phyloP scores from a whole-genome alignment of 2,888 invertebrate species.

The Brachynemurus nebulosus region DNA sequence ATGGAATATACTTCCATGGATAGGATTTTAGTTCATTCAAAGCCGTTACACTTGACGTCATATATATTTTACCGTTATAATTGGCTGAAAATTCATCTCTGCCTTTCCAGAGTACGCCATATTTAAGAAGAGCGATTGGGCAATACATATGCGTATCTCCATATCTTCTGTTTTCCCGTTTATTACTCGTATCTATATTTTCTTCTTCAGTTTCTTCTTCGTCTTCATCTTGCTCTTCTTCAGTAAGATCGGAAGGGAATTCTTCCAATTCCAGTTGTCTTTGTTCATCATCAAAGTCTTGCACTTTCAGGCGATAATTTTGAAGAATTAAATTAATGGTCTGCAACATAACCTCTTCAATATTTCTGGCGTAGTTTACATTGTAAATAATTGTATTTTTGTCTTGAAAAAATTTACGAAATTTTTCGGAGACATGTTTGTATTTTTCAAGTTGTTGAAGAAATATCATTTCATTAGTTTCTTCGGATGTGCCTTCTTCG shows the following conservation, averaged over 20 bases:
- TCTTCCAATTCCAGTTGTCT: constrained; percentile 28
- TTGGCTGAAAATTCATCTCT: constrained; percentile 37
- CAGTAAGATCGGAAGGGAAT: too few relatives aligned
- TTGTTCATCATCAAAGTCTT: constrained; percentile 33
- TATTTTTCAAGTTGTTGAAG: too few relatives aligned
- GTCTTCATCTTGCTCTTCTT: too few relatives aligned
- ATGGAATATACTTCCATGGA: constrained; percentile 35
- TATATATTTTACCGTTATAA: constrained; percentile 39
- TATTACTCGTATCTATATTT: too few relatives aligned
- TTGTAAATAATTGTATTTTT: too few relatives aligned
- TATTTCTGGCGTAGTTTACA: neutral
- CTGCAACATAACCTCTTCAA: neutral
- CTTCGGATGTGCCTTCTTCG: neutral
- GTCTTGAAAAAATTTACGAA: too few relatives aligned
- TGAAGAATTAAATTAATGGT: constrained; percentile 23
- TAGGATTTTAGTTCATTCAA: constrained; percentile 36
- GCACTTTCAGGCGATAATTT: constrained; percentile 31
- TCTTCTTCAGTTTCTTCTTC: constrained; percentile 18
- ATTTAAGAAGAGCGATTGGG: constrained; percentile 41
- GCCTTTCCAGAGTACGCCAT: constrained; percentile 45
- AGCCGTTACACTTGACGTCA: constrained; percentile 36
- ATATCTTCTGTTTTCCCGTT: too few relatives aligned
- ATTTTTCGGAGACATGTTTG: too few relatives aligned
- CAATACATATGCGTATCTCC: constrained; percentile 47
- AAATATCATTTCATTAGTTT: neutral